Evolutionary conservation across 2,113 vertebrate genomes (phyloP).

Genomic region (Ictalurus furcatus): DNA sequence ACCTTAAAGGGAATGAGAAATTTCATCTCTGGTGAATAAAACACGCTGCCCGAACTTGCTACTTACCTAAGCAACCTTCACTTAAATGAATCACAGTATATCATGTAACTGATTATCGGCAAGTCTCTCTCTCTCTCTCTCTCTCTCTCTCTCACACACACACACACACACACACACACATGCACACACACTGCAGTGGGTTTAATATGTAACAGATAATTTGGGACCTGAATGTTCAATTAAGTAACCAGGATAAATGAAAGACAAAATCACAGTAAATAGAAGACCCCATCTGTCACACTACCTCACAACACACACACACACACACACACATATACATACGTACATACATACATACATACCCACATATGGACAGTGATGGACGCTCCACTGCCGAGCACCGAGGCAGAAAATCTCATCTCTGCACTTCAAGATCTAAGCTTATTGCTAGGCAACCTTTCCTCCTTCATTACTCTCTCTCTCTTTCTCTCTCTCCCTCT

Average conservation of each 20-base stretch:
- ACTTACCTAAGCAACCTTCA: background rate
- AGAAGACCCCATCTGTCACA: slow-evolving; percentile 14
- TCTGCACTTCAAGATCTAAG: slow-evolving; percentile 36
- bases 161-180: slow-evolving; percentile 4
- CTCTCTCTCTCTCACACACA: background rate
- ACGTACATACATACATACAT: slow-evolving; percentile 3
- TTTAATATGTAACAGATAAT: slow-evolving; percentile 18
- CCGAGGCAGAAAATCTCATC: slow-evolving; percentile 44
- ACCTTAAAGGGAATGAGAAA: background rate
- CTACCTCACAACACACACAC: background rate
- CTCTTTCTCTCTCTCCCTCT: background rate
- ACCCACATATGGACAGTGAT: slow-evolving; percentile 29
- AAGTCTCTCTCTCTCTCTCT: background rate
- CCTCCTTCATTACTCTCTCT: slow-evolving; percentile 7
- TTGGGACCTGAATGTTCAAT: background rate
- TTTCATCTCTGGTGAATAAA: slow-evolving; percentile 4
- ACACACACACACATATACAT: background rate
- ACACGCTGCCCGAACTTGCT: background rate
- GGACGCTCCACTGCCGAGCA: slow-evolving; percentile 29
- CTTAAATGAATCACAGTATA: background rate
- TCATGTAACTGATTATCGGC: background rate
- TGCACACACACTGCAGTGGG: slow-evolving; percentile 5
- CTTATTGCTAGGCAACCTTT: slow-evolving; percentile 53
- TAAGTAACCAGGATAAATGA: background rate
- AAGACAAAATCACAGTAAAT: background rate